Evolutionary conservation across 2,888 invertebrate species (phyloP), one percentile per base, ranked within the genome.

Genomic region (Clitarchus hookeri): DNA sequence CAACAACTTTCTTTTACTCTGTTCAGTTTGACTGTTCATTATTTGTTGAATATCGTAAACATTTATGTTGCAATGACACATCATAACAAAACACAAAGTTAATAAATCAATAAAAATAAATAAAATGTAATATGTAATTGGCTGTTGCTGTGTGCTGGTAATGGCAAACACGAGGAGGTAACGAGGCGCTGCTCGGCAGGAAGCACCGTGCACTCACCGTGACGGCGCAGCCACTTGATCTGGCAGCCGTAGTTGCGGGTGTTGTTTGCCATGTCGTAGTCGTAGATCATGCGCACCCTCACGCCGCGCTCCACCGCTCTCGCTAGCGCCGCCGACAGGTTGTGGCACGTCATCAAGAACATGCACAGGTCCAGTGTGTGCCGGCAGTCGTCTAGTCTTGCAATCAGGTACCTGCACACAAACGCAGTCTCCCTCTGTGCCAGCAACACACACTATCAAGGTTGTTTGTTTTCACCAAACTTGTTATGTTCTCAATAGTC

Each of bases 331-430:
- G 27, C 16, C 19, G 82, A 27, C 36, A 82, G 19, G 82, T 27
- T 82, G 44, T 44, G 82, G 82, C 36, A 44, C 23, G 82, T 82
- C 82, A 82, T 23, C 26, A 82, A 36, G 82, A 82, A 82, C 27
- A 82, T 82, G 36, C 36, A 82, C 27, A 82, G 36, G 44, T 82
- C 82, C 36, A 82, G 36, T 12, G 82, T 44, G 27, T 8, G 19
- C 36, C 4, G 8, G 36, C 82, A 82, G 44, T 26, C 27, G 8
- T 23, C n/a, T 19, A 65, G 8, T 19, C 65, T 65, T 2, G 8
- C 65, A 16, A 65, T 23, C 65, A 65, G 23, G n/a, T 65, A 65
- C 65, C 65, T 65, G 65, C 65, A n/a, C n/a, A 23, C 65, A 65
- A 6, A 65, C n/a, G 2, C 1, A 53, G 53, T 2, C 53, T 53